Evolutionary conservation across 2,113 vertebrate species (phyloP), one percentile per base, ranked within the genome.

Genomic region (Gymnogyps californianus): DNA sequence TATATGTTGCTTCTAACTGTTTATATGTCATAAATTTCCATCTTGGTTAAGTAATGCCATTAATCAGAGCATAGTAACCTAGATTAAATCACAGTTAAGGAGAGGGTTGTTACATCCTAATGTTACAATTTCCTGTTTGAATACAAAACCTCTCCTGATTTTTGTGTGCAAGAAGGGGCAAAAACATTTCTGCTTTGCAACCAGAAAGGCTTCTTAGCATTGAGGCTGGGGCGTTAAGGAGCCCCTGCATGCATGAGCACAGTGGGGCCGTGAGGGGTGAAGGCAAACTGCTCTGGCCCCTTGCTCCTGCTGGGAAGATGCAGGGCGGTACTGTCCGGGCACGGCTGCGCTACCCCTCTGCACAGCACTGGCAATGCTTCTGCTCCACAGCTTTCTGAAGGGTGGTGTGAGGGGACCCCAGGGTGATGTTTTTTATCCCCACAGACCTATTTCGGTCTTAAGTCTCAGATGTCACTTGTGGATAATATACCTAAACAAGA

Each of bases 201-300:
- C 7, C 9, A 90, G 34, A 47, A n/a, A 8, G 36, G 4, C 12
- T 72, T 46, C 38, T 75, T 70, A 36, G 16, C 24, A 10, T 26
- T 42, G 58, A 62, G 62, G 13, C 20, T 49, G 34, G 54, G 44
- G 9, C 1, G 0, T 17, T 51, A 31, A 58, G 20, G 29, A 85
- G 3, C 16, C 15, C 4, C 0, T 0, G 9, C 0, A 1, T 31
- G 42, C 2, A 0, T 14, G 10, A 83, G 22, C 13, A 32, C 0
- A 0, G 19, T 26, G 16, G 18, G 42, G 28, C 42, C 57, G 36
- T 1, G 16, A 51, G 54, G 22, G 15, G 9, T 1, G 4, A 76
- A 71, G n/a, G 26, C 47, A 80, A 47, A 19, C 4, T 58, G 8
- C 19, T 58, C 38, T 49, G 31, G 11, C 11, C 25, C 40, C 29